These are phyloP conservation scores for Gallinago paraguaiae DNA, from an alignment of 2,113 vertebrate species.

Conservation along the genomic window DNA sequence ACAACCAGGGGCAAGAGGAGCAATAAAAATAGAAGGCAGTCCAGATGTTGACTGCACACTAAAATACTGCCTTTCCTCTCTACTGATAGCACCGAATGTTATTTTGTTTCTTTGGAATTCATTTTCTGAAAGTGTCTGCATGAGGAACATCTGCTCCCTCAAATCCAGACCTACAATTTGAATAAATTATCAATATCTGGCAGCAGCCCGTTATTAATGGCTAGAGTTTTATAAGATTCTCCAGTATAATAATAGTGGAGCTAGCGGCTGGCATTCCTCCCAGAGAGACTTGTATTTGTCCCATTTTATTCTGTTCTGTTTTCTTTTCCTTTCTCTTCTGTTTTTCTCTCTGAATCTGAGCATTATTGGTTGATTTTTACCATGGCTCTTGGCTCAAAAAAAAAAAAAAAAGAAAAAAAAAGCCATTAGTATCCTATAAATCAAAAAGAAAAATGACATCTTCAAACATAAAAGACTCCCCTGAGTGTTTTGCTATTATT, in stretches of 20 bases:
- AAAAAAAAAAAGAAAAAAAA: background rate
- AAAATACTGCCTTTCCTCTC: constrained; percentile 18
- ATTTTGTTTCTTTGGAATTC: constrained; percentile 71
- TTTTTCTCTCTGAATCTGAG: background rate
- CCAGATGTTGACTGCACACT: constrained; percentile 14
- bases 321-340: background rate
- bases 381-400: background rate
- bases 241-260: constrained; percentile 73
- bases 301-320: constrained; percentile 13
- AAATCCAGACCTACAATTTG: constrained; percentile 77
- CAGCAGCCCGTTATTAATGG: constrained; percentile 77
- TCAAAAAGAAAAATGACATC: constrained; percentile 70
- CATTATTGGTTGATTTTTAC: constrained; percentile 27
- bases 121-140: constrained; percentile 73
- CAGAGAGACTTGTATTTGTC: constrained; percentile 55
- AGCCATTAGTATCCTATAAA: constrained; percentile 65
- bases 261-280: constrained; percentile 52
- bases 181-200: constrained; percentile 83
- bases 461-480: constrained; percentile 63
- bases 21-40: background rate
- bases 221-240: constrained; percentile 77
- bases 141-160: constrained; percentile 79
- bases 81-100: background rate
- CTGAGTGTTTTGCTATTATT: constrained; percentile 71
- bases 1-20: background rate